A percentile compares a stretch with the other conserved stretches of the same genome.
phyloP scores from a whole-genome alignment of 2,113 vertebrate species.

The Madoqua kirkii region DNA sequence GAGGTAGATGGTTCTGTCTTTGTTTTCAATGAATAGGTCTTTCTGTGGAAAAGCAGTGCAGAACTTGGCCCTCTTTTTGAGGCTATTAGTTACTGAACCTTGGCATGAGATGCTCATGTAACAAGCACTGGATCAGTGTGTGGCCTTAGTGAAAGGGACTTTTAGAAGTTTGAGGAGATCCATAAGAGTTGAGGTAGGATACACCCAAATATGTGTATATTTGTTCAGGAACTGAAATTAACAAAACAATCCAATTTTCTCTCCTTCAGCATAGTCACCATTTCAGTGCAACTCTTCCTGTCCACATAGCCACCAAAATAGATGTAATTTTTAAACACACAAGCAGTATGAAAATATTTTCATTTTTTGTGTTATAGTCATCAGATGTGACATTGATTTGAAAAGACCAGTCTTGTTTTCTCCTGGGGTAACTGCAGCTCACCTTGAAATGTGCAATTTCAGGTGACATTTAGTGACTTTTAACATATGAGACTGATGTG shows the following conservation, averaged over 20 bases:
- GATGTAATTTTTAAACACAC: not conserved
- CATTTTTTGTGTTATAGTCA: not conserved
- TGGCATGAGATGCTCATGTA: not conserved
- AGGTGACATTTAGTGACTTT: not conserved
- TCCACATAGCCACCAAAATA: not conserved
- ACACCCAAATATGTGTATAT: not conserved
- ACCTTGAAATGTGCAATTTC: not conserved
- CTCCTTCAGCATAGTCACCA: not conserved
- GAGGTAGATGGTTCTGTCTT: not conserved
- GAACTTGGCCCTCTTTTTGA: conserved; percentile 2
- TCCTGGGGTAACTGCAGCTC: not conserved
- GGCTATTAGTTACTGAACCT: not conserved
- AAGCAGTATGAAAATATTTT: not conserved
- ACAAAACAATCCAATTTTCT: not conserved
- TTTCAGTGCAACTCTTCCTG: not conserved
- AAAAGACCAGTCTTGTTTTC: not conserved
- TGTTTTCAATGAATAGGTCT: conserved; percentile 54
- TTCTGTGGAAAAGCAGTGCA: conserved; percentile 1
- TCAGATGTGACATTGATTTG: not conserved
- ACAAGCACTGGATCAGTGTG: not conserved
- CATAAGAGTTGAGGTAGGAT: not conserved
- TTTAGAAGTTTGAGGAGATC: not conserved
- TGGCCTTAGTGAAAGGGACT: not conserved
- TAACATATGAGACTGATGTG: not conserved
- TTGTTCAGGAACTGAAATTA: not conserved